phyloP scores from a whole-genome alignment of 2,888 invertebrate genomes.

The Dysmachus trigonus region DNA sequence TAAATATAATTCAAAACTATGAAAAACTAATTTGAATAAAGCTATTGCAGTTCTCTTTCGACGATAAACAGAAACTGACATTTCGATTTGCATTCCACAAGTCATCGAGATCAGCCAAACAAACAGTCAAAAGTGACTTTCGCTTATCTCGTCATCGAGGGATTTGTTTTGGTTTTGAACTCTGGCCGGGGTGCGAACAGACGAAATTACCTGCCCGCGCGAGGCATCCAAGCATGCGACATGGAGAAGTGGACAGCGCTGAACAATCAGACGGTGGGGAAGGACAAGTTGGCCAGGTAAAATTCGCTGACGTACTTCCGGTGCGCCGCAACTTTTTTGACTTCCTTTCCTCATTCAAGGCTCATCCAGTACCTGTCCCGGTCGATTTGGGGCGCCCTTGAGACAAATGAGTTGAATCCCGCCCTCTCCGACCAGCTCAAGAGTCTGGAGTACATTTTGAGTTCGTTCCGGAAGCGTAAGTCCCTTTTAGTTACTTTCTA shows the following conservation, averaged over 20 bases:
- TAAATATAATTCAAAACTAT: neutral
- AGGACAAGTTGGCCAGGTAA: conserved; percentile 63
- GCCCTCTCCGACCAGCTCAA: conserved; percentile 79
- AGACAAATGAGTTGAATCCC: conserved; percentile 68
- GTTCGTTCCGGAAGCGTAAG: conserved; percentile 87
- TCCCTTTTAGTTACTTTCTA: neutral
- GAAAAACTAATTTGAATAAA: neutral
- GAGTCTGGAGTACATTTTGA: conserved; percentile 82
- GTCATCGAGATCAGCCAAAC: neutral
- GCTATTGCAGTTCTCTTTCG: neutral
- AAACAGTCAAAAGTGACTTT: neutral
- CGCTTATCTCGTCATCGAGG: neutral
- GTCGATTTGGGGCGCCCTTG: conserved; percentile 80
- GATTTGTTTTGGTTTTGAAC: neutral
- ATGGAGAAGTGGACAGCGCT: conserved; percentile 62
- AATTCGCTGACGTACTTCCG: neutral
- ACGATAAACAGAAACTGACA: neutral
- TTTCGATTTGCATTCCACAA: neutral
- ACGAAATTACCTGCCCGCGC: neutral
- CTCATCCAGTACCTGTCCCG: conserved; percentile 84
- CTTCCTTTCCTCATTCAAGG: conserved; percentile 65
- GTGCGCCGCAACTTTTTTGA: neutral
- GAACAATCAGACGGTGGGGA: conserved; percentile 60
- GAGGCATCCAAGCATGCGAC: neutral
- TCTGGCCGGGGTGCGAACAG: neutral